Percentiles rank a stretch among this genome's conserved stretches.
Conservation (phyloP, 2,113 vertebrate species). For the Amazona guildingii region DNA sequence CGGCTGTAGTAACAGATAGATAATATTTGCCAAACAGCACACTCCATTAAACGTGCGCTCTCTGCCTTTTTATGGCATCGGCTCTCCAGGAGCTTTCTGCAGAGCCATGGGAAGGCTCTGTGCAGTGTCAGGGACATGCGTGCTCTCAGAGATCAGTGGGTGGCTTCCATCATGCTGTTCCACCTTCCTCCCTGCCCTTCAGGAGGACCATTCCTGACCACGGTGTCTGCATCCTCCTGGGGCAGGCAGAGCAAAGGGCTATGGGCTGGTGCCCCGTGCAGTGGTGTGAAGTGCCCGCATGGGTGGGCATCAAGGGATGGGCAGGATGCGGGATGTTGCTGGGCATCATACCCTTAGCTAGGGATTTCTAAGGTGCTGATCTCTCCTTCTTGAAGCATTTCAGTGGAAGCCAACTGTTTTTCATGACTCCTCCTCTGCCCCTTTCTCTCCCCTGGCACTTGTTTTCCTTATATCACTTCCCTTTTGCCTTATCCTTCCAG, state of each 20-base stretch:
- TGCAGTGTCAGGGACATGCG: not conserved
- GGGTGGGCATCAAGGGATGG: not conserved
- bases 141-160: not conserved
- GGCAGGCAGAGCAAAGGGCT: rapidly evolving
- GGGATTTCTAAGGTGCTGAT: not conserved
- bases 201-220: not conserved
- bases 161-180: not conserved
- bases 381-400: not conserved
- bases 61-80: not conserved
- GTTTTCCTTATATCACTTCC: too few species aligned
- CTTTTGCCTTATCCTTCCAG: not conserved
- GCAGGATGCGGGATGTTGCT: not conserved
- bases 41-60: not conserved
- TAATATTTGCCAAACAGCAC: not conserved
- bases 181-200: not conserved
- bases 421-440: not conserved
- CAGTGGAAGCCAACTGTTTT: not conserved
- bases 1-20: not conserved
- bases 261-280: not conserved
- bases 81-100: not conserved
- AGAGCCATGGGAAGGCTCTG: not conserved
- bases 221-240: rapidly evolving
- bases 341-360: not conserved
- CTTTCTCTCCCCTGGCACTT: not conserved
- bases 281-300: rapidly evolving